These are phyloP conservation scores for Cotesia vestalis DNA, from an alignment of 1,140 invertebrate genomes.

Conservation along the genomic window DNA sequence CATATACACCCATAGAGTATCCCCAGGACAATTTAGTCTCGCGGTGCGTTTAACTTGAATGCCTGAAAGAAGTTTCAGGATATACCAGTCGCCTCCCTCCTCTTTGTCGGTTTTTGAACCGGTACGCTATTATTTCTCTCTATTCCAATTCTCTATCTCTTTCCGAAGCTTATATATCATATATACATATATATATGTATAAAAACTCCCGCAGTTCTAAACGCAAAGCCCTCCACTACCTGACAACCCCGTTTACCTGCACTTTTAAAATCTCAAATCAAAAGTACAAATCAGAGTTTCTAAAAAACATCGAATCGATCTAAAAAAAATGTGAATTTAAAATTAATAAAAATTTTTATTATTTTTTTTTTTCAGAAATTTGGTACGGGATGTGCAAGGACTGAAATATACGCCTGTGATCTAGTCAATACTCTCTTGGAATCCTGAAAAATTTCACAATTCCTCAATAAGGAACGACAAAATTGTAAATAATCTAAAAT, in stretches of 20 bases:
- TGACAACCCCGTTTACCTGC: too few species aligned
- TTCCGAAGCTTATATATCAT: conserved; percentile 12
- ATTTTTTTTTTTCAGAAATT: conserved; percentile 35
- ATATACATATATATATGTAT: too few species aligned
- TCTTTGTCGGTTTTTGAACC: conserved; percentile 62
- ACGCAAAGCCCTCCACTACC: background rate
- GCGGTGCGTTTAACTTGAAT: conserved; percentile 64
- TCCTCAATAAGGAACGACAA: too few species aligned
- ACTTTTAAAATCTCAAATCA: background rate
- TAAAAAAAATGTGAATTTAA: too few species aligned
- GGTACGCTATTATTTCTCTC: conserved; percentile 52
- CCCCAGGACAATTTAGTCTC: conserved; percentile 54
- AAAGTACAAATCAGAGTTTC: conserved; percentile 26
- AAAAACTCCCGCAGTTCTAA: background rate
- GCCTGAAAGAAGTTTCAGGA: conserved; percentile 56
- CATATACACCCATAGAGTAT: too few species aligned
- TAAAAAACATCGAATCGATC: conserved; percentile 41
- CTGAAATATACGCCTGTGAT: conserved; percentile 49
- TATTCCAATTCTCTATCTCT: background rate
- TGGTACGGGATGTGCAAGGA: conserved; percentile 11
- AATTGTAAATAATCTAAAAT: too few species aligned
- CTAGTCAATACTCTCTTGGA: conserved; percentile 55
- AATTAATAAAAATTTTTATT: background rate
- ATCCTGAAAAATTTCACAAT: too few species aligned
- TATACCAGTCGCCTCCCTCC: conserved; percentile 52